Base-by-base conservation (phyloP, 2,113 vertebrate species). In the Halcyon senegalensis region DNA sequence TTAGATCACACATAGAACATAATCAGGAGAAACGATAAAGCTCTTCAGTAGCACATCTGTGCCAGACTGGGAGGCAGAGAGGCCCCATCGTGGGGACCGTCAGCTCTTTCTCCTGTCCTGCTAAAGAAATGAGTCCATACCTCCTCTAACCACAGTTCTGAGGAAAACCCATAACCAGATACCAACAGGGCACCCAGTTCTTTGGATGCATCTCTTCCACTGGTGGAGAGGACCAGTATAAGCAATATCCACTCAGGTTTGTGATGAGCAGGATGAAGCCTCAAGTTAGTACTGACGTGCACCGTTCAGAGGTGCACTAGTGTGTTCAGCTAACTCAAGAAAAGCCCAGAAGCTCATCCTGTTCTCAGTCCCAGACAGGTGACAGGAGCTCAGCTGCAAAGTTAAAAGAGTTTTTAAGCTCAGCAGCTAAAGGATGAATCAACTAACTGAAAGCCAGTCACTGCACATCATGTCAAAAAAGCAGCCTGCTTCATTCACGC, bases 1-100 rank as follows among this genome's bases (percentile, higher is more conserved):
- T 95, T 89, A 89, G 91, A 91, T 86, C 89, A 86, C 73, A 96
- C 67, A 35, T 35, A 91, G 60, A 94, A 62, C 64, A 89, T 70
- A 87, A 92, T 58, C 94, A 84, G 68, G 84, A 89, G 73, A 89
- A 92, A 89, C 84, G 63, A 70, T 20, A 63, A 89, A 84, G 68
- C 89, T 87, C 67, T 93, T 94, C 55, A 78, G 76, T 77, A 89
- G 68, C 50, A 78, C 80, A 84, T 76, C 73, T 81, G 53, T 83
- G 80, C 88, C 89, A 92, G 63, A 13, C 76, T 62, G 50, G 13
- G 12, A 53, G 76, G 46, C 33, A 78, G 46, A 37, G 73, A 81
- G 84, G 89, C 72, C 30, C 50, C 46, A n/a, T 46, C 25, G 4
- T 10, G 8, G 60, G 89, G 37, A 84, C 12, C 53, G 69, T 51